A percentile compares a stretch with the other conserved stretches of the same genome.
Conservation (phyloP, 1,140 invertebrate genomes). For the Psilanteris sp. region DNA sequence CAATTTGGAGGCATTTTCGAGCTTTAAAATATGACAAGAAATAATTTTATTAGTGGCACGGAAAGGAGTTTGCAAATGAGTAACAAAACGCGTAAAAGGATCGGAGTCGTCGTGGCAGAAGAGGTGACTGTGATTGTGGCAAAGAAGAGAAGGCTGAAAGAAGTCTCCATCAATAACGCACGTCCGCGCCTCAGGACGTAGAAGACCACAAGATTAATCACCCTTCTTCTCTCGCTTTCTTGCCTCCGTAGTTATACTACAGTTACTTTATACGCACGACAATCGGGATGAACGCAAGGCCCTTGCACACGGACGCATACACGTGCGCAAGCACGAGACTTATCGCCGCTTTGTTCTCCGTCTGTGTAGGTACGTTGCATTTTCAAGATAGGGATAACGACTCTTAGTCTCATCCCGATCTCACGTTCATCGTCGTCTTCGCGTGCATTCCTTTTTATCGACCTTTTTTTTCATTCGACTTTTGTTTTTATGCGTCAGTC, state of each 20-base stretch:
- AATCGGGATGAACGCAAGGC: conserved; percentile 67
- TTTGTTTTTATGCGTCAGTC: conserved; percentile 48
- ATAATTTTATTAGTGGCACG: conserved; percentile 48
- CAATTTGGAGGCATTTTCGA: conserved; percentile 20
- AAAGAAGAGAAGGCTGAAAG: conserved; percentile 71
- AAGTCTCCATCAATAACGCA: conserved; percentile 81
- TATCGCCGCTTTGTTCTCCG: conserved; percentile 65
- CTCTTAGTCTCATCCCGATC: conserved; percentile 62
- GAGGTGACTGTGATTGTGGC: conserved; percentile 63
- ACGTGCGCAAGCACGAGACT: conserved; percentile 51
- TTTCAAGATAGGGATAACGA: conserved; percentile 65
- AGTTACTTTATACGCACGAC: conserved; percentile 61
- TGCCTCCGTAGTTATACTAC: conserved; percentile 64
- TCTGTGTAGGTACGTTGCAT: conserved; percentile 57
- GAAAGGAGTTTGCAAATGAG: conserved; percentile 49
- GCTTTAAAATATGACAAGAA: conserved; percentile 38
- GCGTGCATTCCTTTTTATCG: conserved; percentile 41
- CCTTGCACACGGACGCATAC: conserved; percentile 41
- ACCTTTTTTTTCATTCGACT: conserved; percentile 30
- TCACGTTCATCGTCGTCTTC: conserved; percentile 58
- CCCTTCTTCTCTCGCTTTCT: conserved; percentile 76
- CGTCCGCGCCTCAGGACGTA: conserved; percentile 78
- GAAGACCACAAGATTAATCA: conserved; percentile 81
- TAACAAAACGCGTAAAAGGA: conserved; percentile 31
- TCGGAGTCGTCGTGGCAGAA: conserved; percentile 23